These are phyloP conservation scores for Trochalopteron elliotii DNA, from an alignment of 2,113 vertebrate genomes.

Conservation along the genomic window DNA sequence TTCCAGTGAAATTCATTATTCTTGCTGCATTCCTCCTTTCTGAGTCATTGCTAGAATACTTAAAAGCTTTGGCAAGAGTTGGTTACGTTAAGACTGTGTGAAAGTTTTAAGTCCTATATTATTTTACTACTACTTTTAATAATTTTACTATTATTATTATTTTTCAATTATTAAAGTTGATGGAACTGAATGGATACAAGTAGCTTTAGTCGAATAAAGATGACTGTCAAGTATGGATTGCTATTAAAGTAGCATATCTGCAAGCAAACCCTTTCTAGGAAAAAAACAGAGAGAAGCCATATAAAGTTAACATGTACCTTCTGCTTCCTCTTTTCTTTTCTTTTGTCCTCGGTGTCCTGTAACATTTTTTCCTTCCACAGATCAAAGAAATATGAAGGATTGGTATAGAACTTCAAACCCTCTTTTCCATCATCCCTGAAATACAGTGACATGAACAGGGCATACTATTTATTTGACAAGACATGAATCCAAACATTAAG, in stretches of 20 bases:
- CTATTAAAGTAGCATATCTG: background rate
- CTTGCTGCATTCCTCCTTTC: background rate
- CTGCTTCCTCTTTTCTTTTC: constrained; percentile 97
- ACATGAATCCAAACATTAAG: background rate
- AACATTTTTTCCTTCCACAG: constrained; percentile 99
- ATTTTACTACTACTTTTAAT: background rate
- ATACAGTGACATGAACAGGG: background rate
- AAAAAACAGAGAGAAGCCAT: background rate
- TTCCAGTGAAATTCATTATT: background rate
- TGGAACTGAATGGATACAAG: background rate
- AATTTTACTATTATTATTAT: background rate
- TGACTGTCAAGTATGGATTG: background rate
- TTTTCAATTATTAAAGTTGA: background rate
- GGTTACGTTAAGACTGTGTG: background rate
- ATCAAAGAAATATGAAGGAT: constrained; percentile 98
- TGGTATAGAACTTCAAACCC: constrained; percentile 97
- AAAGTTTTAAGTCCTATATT: background rate
- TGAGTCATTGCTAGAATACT: background rate
- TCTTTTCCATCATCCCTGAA: constrained; percentile 96
- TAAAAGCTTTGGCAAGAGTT: background rate
- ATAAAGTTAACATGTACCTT: constrained; percentile 79
- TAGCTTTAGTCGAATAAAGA: background rate
- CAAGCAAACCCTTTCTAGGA: background rate
- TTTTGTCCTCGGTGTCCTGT: constrained; percentile 97
- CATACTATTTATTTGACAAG: background rate